Evolutionary conservation across 2,888 invertebrate species (phyloP), one percentile per base, ranked within the genome.

Genomic region (Papilio protenor): DNA sequence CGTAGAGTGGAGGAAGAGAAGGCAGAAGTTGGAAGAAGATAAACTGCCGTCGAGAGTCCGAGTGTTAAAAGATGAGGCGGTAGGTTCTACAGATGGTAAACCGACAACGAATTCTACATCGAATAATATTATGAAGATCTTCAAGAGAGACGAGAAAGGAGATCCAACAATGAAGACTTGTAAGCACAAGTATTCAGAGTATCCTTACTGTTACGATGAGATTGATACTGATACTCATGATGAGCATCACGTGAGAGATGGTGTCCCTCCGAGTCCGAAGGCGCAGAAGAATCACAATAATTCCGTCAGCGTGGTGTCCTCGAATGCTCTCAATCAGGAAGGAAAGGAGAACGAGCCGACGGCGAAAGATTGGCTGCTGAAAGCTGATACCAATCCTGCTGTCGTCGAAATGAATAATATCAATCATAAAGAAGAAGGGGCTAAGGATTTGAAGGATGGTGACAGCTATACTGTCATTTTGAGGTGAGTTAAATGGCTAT

Each of bases 151-250:
- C 3, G 94, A 94, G 0, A 93, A 94, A 33, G 83, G 87, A 0
- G 94, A 94, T 81, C 92, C 93, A 0, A 94, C 92, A 0, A 93
- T 96, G 79, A 97, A 97, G 82, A 96, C 97, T 27, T 98, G 98
- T 88, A 98, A 98, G 90, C 97, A 98, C 84, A 98, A 97, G 87
- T 98, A 98, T 86, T 97, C 97, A n/a, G 97, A 97, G 59, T 98
- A 97, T 89, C 97, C 98, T 0, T 98, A 98, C 87, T 98, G 98
- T 85, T 98, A 98, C 82, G 97, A 97, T 83, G 98, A 98, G 89
- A 98, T 98, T 59, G 96, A 97, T 16, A 96, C 96, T 40, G 96
- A 97, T 79, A 96, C 96, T 0, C 96, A 96, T 84, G 96, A 96
- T 80, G 96, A 96, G 79, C 95, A 96, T 70, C 95, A 95, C 80